phyloP scores from a whole-genome alignment of 2,113 vertebrate species.

The Bagarius yarrelli region DNA sequence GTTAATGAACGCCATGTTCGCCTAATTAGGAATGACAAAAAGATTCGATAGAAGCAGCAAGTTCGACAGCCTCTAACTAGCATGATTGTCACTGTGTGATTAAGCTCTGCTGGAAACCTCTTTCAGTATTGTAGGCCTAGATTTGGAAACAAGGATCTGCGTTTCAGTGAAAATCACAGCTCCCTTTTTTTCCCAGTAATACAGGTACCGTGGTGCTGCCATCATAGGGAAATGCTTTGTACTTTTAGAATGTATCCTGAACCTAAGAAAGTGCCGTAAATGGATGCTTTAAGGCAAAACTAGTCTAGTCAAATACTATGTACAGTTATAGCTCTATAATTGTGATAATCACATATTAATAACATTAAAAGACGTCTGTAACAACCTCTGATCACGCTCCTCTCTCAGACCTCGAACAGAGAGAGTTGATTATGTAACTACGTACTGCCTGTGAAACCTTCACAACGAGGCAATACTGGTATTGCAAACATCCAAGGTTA shows the following conservation, averaged over 20 bases:
- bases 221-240: background rate
- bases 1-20: constrained; percentile 57
- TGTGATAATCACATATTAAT: background rate
- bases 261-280: background rate
- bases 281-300: background rate
- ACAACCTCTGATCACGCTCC: background rate
- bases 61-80: constrained; percentile 39
- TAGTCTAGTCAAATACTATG: too few species aligned
- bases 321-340: background rate
- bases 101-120: constrained; percentile 46
- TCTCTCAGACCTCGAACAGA: background rate
- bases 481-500: background rate
- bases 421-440: background rate
- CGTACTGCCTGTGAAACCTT: background rate
- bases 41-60: constrained; percentile 25
- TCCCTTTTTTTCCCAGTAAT: constrained; percentile 1
- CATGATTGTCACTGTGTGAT: constrained; percentile 47
- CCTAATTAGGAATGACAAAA: constrained; percentile 50
- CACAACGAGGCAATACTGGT: background rate
- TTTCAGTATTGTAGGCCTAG: constrained; percentile 24
- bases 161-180: constrained; percentile 38
- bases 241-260: background rate
- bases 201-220: too few species aligned
- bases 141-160: constrained; percentile 25
- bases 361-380: background rate